Conservation (phyloP, 2,888 invertebrate species). For the Operophtera brumata region DNA sequence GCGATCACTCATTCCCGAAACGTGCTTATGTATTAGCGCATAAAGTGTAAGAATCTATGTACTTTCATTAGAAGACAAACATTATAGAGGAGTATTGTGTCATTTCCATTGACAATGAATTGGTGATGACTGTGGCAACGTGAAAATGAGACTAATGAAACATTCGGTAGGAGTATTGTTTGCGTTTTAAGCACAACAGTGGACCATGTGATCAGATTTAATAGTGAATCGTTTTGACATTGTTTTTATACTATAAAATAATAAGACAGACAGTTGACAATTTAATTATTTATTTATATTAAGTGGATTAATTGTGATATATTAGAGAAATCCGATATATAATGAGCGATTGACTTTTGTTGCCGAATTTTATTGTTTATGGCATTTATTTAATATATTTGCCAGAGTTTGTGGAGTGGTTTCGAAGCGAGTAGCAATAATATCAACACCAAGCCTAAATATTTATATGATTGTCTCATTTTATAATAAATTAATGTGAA, state of each 20-base stretch:
- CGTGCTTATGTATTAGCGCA: constrained; percentile 61
- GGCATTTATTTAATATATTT: constrained; percentile 58
- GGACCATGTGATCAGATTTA: constrained; percentile 75
- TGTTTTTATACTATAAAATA: constrained; percentile 69
- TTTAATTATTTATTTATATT: constrained; percentile 78
- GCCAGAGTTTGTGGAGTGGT: constrained; percentile 44
- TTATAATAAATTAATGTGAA: constrained; percentile 69
- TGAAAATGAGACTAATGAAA: constrained; percentile 63
- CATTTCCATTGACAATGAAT: constrained; percentile 68
- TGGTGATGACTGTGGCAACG: constrained; percentile 72
- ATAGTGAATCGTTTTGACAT: constrained; percentile 77
- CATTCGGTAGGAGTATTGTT: constrained; percentile 66
- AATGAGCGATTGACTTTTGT: constrained; percentile 59
- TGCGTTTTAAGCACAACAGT: constrained; percentile 74
- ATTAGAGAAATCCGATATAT: constrained; percentile 59
- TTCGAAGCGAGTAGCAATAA: constrained; percentile 51
- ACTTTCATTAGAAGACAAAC: constrained; percentile 72
- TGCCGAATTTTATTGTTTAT: constrained; percentile 50
- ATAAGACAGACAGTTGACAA: constrained; percentile 72
- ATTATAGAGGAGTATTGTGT: constrained; percentile 58
- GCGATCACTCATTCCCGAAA: constrained; percentile 50
- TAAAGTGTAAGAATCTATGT: constrained; percentile 68
- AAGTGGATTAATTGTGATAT: constrained; percentile 78
- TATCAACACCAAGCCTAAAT: constrained; percentile 65
- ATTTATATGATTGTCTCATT: constrained; percentile 61